Base-by-base conservation (phyloP, 2,113 vertebrate species). In the Pogonocichla stellata region DNA sequence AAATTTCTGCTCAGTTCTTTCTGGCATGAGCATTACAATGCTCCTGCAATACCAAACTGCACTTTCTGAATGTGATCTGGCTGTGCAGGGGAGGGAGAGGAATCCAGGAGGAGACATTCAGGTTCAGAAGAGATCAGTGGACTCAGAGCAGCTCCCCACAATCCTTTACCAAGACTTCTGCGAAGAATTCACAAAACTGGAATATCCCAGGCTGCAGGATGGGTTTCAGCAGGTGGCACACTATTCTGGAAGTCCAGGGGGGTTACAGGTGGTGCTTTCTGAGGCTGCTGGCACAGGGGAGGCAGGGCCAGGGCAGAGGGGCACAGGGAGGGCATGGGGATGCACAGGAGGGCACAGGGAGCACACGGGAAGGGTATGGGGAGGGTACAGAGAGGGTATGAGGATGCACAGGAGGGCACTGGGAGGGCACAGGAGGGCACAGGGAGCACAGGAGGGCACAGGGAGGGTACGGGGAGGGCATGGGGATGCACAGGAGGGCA, bases 1-100 rank as follows among this genome's bases (percentile, higher is more conserved):
- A 47, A 62, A 81, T 28, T 66, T 84, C 72, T 89, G 34, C 61
- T 91, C 66, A 19, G 74, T 50, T 91, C 70, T 43, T 71, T 56
- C 53, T 60, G 40, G 77, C 66, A 61, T 0, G 1, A 67, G 26
- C 5, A 61, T 50, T 6, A 61, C 8, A 42, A 6, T 19, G 42
- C 10, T 62, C 80, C 58, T 54, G 60, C 79, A 42, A 19, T 11
- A 56, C 10, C 74, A 81, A 65, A 60, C 51, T 50, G 53, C 58
- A 64, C 28, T 6, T 20, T 4, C 61, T 7, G 31, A 65, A 69
- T 3, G 16, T 58, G 73, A 92, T 4, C 65, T 75, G 84, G 56
- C 64, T 66, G 5, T 2, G 38, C 74, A 87, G 34, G 36, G 60
- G 5, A 61, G 51, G 12, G 38, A 48, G 34, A 29, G 25, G 51